Conservation (phyloP, 1,140 invertebrate genomes). For the Tetragonula clypearis region DNA sequence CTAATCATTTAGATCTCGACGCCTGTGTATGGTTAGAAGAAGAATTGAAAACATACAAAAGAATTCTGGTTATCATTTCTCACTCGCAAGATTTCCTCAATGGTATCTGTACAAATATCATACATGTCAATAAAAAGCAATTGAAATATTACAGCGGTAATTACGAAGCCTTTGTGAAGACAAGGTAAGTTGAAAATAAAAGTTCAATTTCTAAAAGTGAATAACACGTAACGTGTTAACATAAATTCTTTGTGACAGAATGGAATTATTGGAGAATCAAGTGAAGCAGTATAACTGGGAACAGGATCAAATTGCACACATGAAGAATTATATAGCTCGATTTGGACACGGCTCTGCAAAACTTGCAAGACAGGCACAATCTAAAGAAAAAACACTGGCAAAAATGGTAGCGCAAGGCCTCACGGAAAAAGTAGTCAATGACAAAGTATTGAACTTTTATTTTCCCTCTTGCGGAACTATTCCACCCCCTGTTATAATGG, state of each 20-base stretch:
- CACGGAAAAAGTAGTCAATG: conserved; percentile 95
- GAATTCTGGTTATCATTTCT: conserved; percentile 99
- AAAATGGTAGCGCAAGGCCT: conserved; percentile 99
- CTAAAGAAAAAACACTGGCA: conserved; percentile 99
- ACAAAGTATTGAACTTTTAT: conserved; percentile 96
- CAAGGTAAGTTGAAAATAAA: conserved; percentile 65
- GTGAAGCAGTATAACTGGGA: conserved; percentile 99
- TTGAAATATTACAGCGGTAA: conserved; percentile 98
- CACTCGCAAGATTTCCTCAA: conserved; percentile 99
- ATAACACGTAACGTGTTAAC: background rate
- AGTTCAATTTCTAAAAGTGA: no score
- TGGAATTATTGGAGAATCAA: conserved; percentile 98
- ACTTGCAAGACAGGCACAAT: conserved; percentile 98
- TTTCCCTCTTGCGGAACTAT: conserved; percentile 98
- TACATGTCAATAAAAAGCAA: conserved; percentile 96
- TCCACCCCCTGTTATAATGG: conserved; percentile 99
- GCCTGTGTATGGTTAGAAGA: conserved; percentile 99
- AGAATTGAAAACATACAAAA: conserved; percentile 97
- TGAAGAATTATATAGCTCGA: conserved; percentile 99
- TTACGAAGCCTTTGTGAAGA: conserved; percentile 96
- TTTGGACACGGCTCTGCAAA: conserved; percentile 99
- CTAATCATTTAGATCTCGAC: conserved; percentile 99
- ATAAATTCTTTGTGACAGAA: conserved; percentile 77
- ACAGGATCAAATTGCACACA: conserved; percentile 99
- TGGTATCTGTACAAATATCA: conserved; percentile 99